Evolutionary conservation across 2,888 invertebrate species (phyloP).

Genomic region (Cheilosia grossa): DNA sequence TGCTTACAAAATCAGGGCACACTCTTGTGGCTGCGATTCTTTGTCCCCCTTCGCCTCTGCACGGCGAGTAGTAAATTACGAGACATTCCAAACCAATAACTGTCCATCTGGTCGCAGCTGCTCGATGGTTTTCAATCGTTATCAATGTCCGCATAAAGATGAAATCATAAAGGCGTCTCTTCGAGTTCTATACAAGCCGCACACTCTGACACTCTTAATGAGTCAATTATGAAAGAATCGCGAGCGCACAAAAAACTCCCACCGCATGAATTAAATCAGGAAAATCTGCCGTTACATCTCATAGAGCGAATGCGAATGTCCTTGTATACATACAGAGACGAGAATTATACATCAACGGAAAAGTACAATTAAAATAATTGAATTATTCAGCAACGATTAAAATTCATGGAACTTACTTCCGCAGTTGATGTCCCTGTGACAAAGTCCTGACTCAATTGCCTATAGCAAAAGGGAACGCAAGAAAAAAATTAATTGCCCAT

Average conservation of each 20-base stretch:
- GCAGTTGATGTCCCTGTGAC: slow-evolving; percentile 10
- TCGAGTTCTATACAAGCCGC: slow-evolving; percentile 20
- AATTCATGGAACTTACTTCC: slow-evolving; percentile 53
- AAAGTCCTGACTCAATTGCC: background rate
- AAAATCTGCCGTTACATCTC: slow-evolving; percentile 34
- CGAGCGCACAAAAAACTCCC: background rate
- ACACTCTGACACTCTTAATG: slow-evolving; percentile 58
- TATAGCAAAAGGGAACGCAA: background rate
- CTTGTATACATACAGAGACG: slow-evolving; percentile 37
- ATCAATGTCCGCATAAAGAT: slow-evolving; percentile 41
- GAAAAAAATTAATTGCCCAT: slow-evolving; percentile 54
- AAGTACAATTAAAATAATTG: slow-evolving; percentile 70
- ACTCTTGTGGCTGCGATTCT: background rate
- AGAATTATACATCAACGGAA: slow-evolving; percentile 47
- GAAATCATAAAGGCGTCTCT: slow-evolving; percentile 18
- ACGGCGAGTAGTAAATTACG: slow-evolving; percentile 17
- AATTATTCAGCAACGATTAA: slow-evolving; percentile 70
- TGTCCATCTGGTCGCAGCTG: slow-evolving; percentile 46
- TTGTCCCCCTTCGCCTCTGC: background rate
- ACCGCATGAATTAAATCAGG: slow-evolving; percentile 52
- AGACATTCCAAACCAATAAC: slow-evolving; percentile 28
- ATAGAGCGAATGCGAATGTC: background rate
- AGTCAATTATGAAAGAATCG: slow-evolving; percentile 49
- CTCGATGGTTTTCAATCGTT: slow-evolving; percentile 39
- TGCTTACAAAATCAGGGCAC: slow-evolving; percentile 36